These are phyloP conservation scores for Lasioglossum malachurum DNA, from an alignment of 2,888 invertebrate genomes.

Conservation along the genomic window DNA sequence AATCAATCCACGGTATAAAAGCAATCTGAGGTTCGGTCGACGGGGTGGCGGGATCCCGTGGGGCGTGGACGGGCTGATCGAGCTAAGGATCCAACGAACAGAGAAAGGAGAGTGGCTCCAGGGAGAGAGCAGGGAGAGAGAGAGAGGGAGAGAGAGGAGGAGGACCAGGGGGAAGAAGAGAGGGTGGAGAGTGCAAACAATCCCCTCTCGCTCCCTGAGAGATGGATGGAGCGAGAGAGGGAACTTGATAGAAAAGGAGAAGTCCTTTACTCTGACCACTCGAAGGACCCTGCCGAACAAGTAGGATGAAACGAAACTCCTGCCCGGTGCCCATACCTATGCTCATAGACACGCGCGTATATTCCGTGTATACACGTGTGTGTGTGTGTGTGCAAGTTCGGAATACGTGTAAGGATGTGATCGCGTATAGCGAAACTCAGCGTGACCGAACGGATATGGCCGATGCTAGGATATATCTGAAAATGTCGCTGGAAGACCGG, in stretches of 20 bases:
- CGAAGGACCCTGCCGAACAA: constrained; percentile 65
- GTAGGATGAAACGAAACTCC: constrained; percentile 72
- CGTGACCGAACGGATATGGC: constrained; percentile 61
- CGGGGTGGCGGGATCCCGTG: constrained; percentile 81
- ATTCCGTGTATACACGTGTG: neutral
- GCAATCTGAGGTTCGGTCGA: constrained; percentile 84
- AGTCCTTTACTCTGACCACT: constrained; percentile 67
- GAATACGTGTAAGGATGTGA: constrained; percentile 14
- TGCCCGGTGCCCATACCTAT: constrained; percentile 46
- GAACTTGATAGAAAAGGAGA: constrained; percentile 52
- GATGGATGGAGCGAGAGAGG: constrained; percentile 29
- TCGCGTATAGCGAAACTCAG: constrained; percentile 44
- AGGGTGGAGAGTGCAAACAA: constrained; percentile 55
- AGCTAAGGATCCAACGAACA: constrained; percentile 54
- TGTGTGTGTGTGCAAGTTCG: neutral
- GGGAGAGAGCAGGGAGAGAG: constrained; percentile 30
- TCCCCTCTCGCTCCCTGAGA: constrained; percentile 33
- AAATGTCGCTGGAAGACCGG: constrained; percentile 48
- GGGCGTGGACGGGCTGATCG: constrained; percentile 72
- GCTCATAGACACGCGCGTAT: constrained; percentile 7
- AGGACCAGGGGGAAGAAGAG: constrained; percentile 16
- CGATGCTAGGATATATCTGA: constrained; percentile 61
- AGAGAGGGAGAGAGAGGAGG: constrained; percentile 22
- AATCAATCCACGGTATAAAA: constrained; percentile 84
- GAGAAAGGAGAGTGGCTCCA: constrained; percentile 59